phyloP scores from a whole-genome alignment of 2,888 invertebrate species.

The Zygogramma bicolorata region DNA sequence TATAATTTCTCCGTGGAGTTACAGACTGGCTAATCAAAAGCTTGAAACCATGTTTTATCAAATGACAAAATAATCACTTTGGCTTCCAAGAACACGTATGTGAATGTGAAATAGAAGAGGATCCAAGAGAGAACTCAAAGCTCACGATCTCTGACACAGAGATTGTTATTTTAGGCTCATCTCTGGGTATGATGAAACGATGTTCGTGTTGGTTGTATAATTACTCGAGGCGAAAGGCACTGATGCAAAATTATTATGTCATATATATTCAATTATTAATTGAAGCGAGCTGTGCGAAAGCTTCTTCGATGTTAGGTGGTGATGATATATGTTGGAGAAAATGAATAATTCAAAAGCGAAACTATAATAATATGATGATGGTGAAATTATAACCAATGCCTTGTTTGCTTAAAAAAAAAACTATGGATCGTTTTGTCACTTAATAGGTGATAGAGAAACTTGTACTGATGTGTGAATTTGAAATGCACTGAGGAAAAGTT shows the following conservation, averaged over 20 bases:
- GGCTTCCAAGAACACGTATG: background rate
- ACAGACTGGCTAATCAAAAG: background rate
- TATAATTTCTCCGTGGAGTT: background rate
- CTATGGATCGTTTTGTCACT: no score
- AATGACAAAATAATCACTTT: background rate
- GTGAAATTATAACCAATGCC: no score
- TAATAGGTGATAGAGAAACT: no score
- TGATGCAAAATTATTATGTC: background rate
- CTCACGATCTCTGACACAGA: background rate
- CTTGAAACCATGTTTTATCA: slow-evolving; percentile 1
- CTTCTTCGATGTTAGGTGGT: background rate
- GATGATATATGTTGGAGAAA: background rate
- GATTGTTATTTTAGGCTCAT: background rate
- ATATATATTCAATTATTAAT: background rate
- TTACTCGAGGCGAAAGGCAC: background rate
- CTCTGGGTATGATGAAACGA: background rate
- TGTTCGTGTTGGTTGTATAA: background rate
- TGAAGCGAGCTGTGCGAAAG: background rate
- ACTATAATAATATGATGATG: background rate
- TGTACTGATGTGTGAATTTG: no score
- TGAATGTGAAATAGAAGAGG: background rate
- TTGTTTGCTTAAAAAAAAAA: no score
- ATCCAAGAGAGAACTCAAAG: background rate
- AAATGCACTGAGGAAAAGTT: no score
- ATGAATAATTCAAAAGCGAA: background rate